Percentiles rank a stretch among this genome's conserved stretches.
Conservation (phyloP, 2,888 invertebrate species). For the Nephrotoma appendiculata region DNA sequence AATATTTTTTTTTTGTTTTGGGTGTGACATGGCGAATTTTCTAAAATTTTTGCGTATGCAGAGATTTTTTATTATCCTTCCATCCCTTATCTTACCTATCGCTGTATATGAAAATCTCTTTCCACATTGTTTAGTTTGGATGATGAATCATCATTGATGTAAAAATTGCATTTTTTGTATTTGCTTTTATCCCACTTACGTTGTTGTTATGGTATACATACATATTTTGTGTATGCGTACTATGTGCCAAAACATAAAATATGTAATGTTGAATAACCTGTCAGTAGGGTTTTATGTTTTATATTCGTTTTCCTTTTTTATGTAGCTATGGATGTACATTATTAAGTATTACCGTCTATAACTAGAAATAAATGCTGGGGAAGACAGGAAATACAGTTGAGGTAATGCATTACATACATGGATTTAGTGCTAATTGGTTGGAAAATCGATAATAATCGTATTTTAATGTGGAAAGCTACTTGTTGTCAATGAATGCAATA, state of each 20-base stretch:
- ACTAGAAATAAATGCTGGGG: background rate
- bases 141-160: background rate
- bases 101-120: background rate
- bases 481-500: too few species aligned
- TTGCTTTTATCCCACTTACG: background rate
- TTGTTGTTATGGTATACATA: background rate
- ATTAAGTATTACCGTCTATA: background rate
- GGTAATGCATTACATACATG: background rate
- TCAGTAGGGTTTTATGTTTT: background rate
- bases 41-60: background rate
- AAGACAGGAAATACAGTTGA: background rate
- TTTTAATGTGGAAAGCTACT: background rate
- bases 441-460: background rate
- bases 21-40: background rate
- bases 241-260: background rate
- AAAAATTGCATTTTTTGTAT: background rate
- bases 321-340: too few species aligned
- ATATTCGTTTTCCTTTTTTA: background rate
- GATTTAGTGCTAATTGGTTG: background rate
- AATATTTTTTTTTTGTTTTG: background rate
- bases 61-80: background rate
- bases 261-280: background rate
- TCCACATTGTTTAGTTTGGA: background rate
- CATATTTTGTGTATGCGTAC: background rate
- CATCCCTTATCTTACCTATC: background rate